A percentile compares a stretch with the other conserved stretches of the same genome.
Evolutionary conservation across 1,140 invertebrate species (phyloP).

Genomic region (Cotesia glomerata): DNA sequence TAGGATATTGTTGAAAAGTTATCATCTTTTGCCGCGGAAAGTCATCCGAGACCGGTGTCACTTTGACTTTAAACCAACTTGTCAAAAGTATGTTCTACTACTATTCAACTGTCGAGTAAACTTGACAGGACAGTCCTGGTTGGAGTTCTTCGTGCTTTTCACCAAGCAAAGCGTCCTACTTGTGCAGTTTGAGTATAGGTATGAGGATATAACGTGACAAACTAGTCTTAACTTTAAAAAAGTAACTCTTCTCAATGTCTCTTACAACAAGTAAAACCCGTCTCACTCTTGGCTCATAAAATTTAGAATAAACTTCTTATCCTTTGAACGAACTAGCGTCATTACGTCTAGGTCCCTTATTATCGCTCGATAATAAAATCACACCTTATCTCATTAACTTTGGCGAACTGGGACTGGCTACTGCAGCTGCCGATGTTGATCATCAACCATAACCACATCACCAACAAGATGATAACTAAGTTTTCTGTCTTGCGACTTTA

Average conservation of each 20-base stretch:
- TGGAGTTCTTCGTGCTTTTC: neutral
- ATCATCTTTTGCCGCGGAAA: neutral
- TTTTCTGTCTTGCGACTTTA: constrained; percentile 14
- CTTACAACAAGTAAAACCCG: constrained; percentile 6
- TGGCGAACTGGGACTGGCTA: neutral
- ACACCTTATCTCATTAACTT: too few species aligned
- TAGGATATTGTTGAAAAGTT: neutral
- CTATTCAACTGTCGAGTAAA: neutral
- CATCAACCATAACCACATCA: constrained; percentile 34
- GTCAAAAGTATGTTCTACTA: neutral
- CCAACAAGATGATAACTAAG: constrained; percentile 17
- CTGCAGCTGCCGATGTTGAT: constrained; percentile 26
- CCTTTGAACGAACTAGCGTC: too few species aligned
- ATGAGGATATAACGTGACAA: neutral
- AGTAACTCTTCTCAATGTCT: constrained; percentile 2
- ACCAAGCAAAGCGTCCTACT: neutral
- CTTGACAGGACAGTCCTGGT: neutral
- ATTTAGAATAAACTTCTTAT: neutral
- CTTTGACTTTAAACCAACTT: neutral
- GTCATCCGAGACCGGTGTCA: neutral
- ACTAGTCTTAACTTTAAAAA: constrained; percentile 4
- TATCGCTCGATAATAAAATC: too few species aligned
- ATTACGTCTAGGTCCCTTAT: too few species aligned
- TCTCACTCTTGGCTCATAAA: neutral
- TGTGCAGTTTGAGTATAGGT: too few species aligned